Percentiles rank a stretch among this genome's conserved stretches.
Conservation (phyloP, 1,140 invertebrate species). For the Habropoda laboriosa region DNA sequence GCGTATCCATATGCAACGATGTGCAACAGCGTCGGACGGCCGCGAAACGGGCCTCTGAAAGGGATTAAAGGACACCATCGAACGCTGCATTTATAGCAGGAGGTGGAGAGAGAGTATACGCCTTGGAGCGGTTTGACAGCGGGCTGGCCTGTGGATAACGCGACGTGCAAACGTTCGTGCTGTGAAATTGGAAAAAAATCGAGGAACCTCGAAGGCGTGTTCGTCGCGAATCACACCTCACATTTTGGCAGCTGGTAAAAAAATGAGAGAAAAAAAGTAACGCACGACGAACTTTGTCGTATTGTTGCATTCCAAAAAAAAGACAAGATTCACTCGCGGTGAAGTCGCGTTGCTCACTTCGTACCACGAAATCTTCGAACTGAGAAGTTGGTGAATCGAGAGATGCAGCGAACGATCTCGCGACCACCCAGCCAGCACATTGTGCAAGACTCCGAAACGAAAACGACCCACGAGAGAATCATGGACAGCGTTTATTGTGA, state of each 20-base stretch:
- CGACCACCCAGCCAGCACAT: not conserved
- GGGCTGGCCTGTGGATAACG: conserved; percentile 19
- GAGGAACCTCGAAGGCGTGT: not conserved
- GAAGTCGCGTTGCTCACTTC: not conserved
- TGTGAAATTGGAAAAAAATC: conserved; percentile 24
- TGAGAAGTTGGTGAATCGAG: not conserved
- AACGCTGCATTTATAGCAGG: conserved; percentile 42
- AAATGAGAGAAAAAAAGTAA: not conserved
- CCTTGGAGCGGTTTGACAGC: conserved; percentile 29
- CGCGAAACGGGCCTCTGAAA: conserved; percentile 7
- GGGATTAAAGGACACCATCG: conserved; percentile 30
- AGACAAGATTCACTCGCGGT: not conserved
- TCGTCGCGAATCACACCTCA: conserved; percentile 2
- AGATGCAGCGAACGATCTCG: not conserved
- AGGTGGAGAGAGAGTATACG: conserved; percentile 3
- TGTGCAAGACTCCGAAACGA: too few species aligned
- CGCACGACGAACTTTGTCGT: not conserved
- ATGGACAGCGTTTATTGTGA: too few species aligned
- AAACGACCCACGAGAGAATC: too few species aligned
- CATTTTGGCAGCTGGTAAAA: not conserved
- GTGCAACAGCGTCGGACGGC: conserved; percentile 14
- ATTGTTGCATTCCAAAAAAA: not conserved
- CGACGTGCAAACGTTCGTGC: conserved; percentile 11
- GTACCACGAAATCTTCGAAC: not conserved
- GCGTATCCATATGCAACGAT: conserved; percentile 49